Conservation (phyloP, 2,888 invertebrate genomes). For the Polyommatus iphigenia region DNA sequence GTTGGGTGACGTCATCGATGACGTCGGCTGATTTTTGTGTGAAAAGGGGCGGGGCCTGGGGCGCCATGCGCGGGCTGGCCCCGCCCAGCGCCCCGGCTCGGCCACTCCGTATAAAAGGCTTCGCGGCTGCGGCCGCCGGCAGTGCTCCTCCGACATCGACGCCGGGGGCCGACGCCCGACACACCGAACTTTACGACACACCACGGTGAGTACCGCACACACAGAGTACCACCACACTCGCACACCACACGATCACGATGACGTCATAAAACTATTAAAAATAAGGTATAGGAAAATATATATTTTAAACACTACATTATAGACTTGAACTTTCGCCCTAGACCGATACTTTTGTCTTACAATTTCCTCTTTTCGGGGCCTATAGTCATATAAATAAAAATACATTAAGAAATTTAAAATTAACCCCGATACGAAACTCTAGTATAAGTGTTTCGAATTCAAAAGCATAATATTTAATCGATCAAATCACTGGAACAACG, state of each 20-base stretch:
- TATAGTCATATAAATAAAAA: too few relatives aligned
- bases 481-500: too few relatives aligned
- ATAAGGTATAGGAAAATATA: neutral
- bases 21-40: slow-evolving; percentile 50
- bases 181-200: slow-evolving; percentile 60
- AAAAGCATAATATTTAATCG: too few relatives aligned
- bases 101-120: slow-evolving; percentile 60
- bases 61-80: slow-evolving; percentile 52
- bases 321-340: neutral
- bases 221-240: neutral
- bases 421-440: too few relatives aligned
- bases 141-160: slow-evolving; percentile 45
- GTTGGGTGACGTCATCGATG: slow-evolving; percentile 52
- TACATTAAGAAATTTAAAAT: too few relatives aligned
- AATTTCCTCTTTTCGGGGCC: too few relatives aligned
- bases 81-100: slow-evolving; percentile 59
- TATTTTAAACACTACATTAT: neutral
- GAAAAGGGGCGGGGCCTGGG: slow-evolving; percentile 63
- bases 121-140: slow-evolving; percentile 41
- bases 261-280: neutral
- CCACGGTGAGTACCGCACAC: slow-evolving; percentile 60
- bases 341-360: too few relatives aligned
- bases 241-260: neutral
- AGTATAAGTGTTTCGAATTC: too few relatives aligned
- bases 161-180: slow-evolving; percentile 47